Conservation (phyloP, 1,140 invertebrate genomes). For the Drosophila pseudoananassae region DNA sequence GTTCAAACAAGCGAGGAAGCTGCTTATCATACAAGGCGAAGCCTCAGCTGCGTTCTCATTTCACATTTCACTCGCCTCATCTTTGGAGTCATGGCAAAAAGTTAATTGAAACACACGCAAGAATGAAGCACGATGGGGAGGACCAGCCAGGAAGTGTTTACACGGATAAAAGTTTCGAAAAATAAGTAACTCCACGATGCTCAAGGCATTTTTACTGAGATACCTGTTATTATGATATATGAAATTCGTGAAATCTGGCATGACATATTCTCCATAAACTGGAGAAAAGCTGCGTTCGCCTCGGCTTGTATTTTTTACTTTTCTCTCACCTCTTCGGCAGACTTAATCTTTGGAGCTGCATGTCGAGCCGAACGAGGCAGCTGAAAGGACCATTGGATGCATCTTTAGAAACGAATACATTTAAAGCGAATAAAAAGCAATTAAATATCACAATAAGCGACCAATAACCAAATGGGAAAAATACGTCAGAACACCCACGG, state of each 20-base stretch:
- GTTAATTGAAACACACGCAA: conserved; percentile 79
- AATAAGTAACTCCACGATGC: neutral
- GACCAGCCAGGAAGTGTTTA: conserved; percentile 32
- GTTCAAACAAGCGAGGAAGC: conserved; percentile 80
- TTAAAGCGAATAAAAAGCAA: conserved; percentile 60
- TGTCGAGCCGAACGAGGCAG: conserved; percentile 8
- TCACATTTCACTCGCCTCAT: conserved; percentile 48
- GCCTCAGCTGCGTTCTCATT: conserved; percentile 41
- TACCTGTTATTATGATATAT: neutral
- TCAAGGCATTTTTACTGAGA: too few relatives aligned
- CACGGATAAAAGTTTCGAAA: conserved; percentile 1
- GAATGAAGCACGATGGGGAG: conserved; percentile 57
- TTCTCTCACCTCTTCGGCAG: conserved; percentile 4
- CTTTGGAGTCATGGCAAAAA: conserved; percentile 73
- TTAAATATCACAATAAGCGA: conserved; percentile 40
- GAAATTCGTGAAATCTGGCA: conserved; percentile 3
- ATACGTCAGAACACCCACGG: conserved; percentile 5
- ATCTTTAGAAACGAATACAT: conserved; percentile 17
- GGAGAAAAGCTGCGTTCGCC: neutral
- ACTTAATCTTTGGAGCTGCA: conserved; percentile 23
- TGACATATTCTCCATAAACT: conserved; percentile 11
- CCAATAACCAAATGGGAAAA: conserved; percentile 18
- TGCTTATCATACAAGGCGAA: conserved; percentile 66
- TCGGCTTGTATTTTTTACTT: neutral
- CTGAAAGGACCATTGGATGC: conserved; percentile 12